Evolutionary conservation across 2,888 invertebrate genomes (phyloP).

Genomic region (Trileptium ribeirensis): DNA sequence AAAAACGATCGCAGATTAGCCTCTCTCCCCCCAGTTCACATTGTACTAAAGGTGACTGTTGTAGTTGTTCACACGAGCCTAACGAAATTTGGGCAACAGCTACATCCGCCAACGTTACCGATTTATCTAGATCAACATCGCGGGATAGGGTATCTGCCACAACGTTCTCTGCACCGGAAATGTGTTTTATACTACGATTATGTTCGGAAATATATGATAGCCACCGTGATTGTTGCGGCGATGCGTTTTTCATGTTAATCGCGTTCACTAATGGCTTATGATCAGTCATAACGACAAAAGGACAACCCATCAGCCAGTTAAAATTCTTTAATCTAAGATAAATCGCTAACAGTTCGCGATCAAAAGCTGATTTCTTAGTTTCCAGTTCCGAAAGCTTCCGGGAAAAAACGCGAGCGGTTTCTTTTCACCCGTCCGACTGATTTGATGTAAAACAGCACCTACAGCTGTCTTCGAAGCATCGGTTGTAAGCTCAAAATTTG

Average conservation of each 20-base stretch:
- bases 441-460: conserved; percentile 15
- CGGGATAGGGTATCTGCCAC: conserved; percentile 4
- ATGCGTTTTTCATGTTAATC: conserved; percentile 2
- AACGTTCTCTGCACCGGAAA: conserved; percentile 8
- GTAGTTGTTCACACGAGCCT: not conserved
- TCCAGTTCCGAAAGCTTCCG: not conserved
- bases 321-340: conserved; percentile 6
- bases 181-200: not conserved
- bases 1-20: not conserved
- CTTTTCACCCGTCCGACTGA: not conserved
- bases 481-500: conserved; percentile 4
- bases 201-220: conserved; percentile 7
- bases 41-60: not conserved
- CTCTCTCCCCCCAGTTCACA: not conserved
- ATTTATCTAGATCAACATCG: not conserved
- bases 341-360: not conserved
- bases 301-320: not conserved
- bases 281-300: not conserved
- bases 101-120: not conserved
- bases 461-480: conserved; percentile 12
- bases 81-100: not conserved
- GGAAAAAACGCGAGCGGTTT: conserved; percentile 14
- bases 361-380: not conserved
- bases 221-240: conserved; percentile 15
- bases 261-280: conserved; percentile 13